A percentile compares a stretch with the other conserved stretches of the same genome.
Conservation (phyloP, 2,888 invertebrate species). For the Halictus ligatus region DNA sequence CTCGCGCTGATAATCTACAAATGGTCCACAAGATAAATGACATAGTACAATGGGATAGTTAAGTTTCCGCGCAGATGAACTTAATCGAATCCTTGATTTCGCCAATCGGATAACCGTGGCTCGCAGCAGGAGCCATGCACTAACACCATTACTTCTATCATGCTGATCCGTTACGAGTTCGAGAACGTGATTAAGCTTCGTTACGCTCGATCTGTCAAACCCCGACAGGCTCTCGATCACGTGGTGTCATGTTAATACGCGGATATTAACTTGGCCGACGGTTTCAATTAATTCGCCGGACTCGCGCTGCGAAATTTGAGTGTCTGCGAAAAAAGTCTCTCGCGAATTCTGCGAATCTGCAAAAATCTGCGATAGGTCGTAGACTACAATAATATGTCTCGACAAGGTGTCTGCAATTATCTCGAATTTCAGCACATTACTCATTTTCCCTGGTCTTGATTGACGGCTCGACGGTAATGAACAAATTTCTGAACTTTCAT, state of each 20-base stretch:
- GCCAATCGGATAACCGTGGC: conserved; percentile 13
- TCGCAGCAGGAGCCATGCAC: conserved; percentile 5
- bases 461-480: not conserved
- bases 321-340: not conserved
- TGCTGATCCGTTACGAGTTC: not conserved
- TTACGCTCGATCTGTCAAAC: conserved; percentile 3
- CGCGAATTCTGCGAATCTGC: not conserved
- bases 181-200: conserved; percentile 10
- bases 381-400: not conserved
- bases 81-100: conserved; percentile 15
- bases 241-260: not conserved
- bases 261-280: conserved; percentile 1
- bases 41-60: not conserved
- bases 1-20: not conserved
- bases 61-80: conserved; percentile 11
- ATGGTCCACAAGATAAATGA: not conserved
- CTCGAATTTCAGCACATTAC: not conserved
- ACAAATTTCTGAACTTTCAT: not conserved
- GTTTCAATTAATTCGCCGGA: not conserved
- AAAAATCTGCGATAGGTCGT: not conserved
- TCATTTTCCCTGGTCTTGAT: not conserved
- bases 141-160: not conserved
- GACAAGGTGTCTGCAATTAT: not conserved
- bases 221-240: conserved; percentile 3
- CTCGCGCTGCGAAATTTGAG: not conserved